These are phyloP conservation scores for Naso thynnoides DNA, from an alignment of 2,797 vertebrate genomes.

Conservation along the genomic window DNA sequence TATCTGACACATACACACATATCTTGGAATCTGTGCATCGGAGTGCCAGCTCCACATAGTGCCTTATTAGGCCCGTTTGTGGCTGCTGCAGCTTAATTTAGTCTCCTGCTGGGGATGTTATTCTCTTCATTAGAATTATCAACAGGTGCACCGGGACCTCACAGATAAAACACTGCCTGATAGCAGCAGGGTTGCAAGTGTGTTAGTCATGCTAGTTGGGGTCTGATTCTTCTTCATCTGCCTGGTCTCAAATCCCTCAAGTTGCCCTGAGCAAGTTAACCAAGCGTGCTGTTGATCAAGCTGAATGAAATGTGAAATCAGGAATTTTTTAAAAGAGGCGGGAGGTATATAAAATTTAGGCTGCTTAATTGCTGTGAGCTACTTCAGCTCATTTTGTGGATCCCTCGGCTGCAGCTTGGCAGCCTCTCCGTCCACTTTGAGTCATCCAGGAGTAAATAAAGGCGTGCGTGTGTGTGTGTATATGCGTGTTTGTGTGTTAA, in stretches of 20 bases:
- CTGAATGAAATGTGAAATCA: conserved; percentile 37
- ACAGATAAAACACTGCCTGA: conserved; percentile 60
- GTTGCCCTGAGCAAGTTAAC: conserved; percentile 35
- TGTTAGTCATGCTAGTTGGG: conserved; percentile 21
- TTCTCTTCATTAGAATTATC: conserved; percentile 75
- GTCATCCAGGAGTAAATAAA: conserved; percentile 54
- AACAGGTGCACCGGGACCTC: conserved; percentile 71
- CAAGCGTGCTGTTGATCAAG: conserved; percentile 35
- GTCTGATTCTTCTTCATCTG: conserved; percentile 36
- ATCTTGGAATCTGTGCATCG: conserved; percentile 13
- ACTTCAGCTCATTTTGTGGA: conserved; percentile 48
- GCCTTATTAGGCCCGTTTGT: conserved; percentile 69
- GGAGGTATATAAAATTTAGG: conserved; percentile 41
- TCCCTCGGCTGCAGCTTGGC: conserved; percentile 58
- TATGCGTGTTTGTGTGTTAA: conserved; percentile 25
- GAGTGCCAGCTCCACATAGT: conserved; percentile 33
- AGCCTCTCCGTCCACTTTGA: conserved; percentile 46
- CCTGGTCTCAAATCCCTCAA: conserved; percentile 34
- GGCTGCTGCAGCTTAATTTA: conserved; percentile 71
- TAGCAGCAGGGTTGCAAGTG: conserved; percentile 41
- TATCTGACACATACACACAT: neutral
- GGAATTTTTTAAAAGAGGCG: conserved; percentile 16
- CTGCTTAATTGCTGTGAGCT: conserved; percentile 51
- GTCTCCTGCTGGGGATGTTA: conserved; percentile 66
- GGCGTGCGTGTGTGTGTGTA: conserved; percentile 4